A percentile compares a stretch with the other conserved stretches of the same genome.
Evolutionary conservation across 2,888 invertebrate species (phyloP).

Genomic region (Caenorhabditis doughertyi): DNA sequence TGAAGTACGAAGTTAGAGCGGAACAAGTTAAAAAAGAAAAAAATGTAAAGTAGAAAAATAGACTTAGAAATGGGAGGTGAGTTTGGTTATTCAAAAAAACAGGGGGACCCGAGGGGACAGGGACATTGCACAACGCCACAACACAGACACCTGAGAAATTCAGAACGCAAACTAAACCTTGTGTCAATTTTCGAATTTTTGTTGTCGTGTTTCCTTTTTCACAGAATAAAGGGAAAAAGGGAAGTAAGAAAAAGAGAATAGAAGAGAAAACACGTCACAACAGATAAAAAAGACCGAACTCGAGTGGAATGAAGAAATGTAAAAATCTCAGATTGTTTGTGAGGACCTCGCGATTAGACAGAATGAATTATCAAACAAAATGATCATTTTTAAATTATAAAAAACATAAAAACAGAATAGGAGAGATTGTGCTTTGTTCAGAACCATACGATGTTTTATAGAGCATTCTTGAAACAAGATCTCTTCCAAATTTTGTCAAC

Average conservation of each 20-base stretch:
- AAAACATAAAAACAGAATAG: no score
- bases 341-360: constrained; percentile 1
- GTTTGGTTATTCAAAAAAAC: constrained; percentile 39
- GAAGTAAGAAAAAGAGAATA: constrained; percentile 1
- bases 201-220: constrained; percentile 40
- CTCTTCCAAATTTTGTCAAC: no score
- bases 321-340: constrained; percentile 22
- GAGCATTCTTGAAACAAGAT: no score
- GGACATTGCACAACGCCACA: constrained; percentile 24
- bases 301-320: constrained; percentile 33
- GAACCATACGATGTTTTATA: no score
- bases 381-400: constrained; percentile 25
- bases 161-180: constrained; percentile 40
- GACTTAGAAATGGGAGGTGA: constrained; percentile 40
- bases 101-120: neutral
- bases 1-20: neutral
- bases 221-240: constrained; percentile 19
- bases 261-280: constrained; percentile 34
- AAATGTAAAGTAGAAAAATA: constrained; percentile 1
- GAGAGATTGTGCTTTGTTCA: no score
- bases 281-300: constrained; percentile 39
- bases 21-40: constrained; percentile 6
- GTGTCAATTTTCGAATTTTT: constrained; percentile 38
- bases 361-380: constrained; percentile 46
- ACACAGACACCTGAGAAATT: constrained; percentile 49